Evolutionary conservation across 1,140 invertebrate genomes (phyloP).

Genomic region (Pseudomyrmex cubaensis): DNA sequence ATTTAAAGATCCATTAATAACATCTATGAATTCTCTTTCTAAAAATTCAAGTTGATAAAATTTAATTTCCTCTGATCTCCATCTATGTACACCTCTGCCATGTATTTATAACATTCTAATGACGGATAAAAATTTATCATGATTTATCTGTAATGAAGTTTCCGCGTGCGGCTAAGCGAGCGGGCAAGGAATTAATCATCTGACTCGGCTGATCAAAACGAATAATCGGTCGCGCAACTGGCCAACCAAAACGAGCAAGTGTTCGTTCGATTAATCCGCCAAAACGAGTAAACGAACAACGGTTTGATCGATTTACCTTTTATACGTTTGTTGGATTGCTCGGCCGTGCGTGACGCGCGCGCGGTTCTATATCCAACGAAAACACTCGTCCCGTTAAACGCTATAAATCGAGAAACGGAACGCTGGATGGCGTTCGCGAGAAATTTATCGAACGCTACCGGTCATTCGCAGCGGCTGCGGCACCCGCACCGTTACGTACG

Average conservation of each 20-base stretch:
- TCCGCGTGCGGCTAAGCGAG: not conserved
- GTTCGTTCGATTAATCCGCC: conserved; percentile 55
- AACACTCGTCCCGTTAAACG: conserved; percentile 55
- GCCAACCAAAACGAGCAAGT: conserved; percentile 40
- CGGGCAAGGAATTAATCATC: conserved; percentile 41
- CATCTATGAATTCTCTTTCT: not conserved
- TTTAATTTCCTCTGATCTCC: not conserved
- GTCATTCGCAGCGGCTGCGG: conserved; percentile 11
- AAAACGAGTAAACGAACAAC: conserved; percentile 58
- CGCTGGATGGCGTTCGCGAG: conserved; percentile 43
- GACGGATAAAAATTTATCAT: not conserved
- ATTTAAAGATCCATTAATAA: not conserved
- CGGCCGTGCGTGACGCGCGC: conserved; percentile 36
- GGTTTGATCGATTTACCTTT: conserved; percentile 59
- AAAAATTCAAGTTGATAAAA: not conserved
- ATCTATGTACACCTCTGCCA: not conserved
- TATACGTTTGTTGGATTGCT: conserved; percentile 54
- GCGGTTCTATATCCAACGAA: conserved; percentile 52
- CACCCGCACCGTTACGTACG: not conserved
- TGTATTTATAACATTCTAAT: no score
- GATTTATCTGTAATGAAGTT: not conserved
- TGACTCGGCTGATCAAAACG: conserved; percentile 10
- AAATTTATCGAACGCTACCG: conserved; percentile 54
- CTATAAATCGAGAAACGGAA: conserved; percentile 60
- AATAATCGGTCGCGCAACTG: conserved; percentile 35